Percentiles rank a stretch among this genome's conserved stretches.
Evolutionary conservation across 2,797 vertebrate genomes (phyloP).

Genomic region (Microctenopoma steveboyesi): DNA sequence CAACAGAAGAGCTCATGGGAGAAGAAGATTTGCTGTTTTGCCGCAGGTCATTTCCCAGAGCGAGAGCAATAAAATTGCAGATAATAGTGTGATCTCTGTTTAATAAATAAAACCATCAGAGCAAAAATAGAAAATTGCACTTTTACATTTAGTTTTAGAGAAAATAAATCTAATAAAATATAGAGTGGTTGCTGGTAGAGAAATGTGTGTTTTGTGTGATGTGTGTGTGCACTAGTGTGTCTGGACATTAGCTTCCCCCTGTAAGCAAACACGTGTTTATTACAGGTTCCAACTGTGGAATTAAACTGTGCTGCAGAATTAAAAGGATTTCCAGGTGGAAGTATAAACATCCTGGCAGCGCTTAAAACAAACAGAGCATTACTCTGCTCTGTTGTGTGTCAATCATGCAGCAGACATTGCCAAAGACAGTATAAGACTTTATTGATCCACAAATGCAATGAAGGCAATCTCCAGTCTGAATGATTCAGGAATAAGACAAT

Average conservation of each 20-base stretch:
- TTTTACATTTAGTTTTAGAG: slow-evolving; percentile 19
- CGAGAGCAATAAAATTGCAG: slow-evolving; percentile 10
- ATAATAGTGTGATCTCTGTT: neutral
- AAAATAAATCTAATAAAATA: slow-evolving; percentile 12
- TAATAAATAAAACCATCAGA: slow-evolving; percentile 29
- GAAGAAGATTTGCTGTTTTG: slow-evolving; percentile 18
- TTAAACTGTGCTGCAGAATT: slow-evolving; percentile 31
- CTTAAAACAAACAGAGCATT: slow-evolving; percentile 43
- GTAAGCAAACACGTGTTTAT: slow-evolving; percentile 34
- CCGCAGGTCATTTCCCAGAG: slow-evolving; percentile 9
- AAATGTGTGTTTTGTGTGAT: neutral
- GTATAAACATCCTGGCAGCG: slow-evolving; percentile 52
- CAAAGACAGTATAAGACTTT: slow-evolving; percentile 50
- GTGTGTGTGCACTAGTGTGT: neutral
- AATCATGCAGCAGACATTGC: slow-evolving; percentile 31
- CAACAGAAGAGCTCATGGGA: slow-evolving; percentile 24
- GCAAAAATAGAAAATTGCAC: neutral
- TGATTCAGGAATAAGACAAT: slow-evolving; percentile 39
- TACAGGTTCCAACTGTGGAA: slow-evolving; percentile 26
- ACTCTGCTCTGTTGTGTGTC: slow-evolving; percentile 18
- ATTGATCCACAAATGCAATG: slow-evolving; percentile 51
- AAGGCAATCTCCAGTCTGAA: slow-evolving; percentile 38
- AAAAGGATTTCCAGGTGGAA: slow-evolving; percentile 55
- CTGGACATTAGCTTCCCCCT: slow-evolving; percentile 6
- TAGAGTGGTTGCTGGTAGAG: neutral